A percentile compares a stretch with the other conserved stretches of the same genome.
phyloP scores from a whole-genome alignment of 2,113 vertebrate genomes.

The Terrapene triunguis region DNA sequence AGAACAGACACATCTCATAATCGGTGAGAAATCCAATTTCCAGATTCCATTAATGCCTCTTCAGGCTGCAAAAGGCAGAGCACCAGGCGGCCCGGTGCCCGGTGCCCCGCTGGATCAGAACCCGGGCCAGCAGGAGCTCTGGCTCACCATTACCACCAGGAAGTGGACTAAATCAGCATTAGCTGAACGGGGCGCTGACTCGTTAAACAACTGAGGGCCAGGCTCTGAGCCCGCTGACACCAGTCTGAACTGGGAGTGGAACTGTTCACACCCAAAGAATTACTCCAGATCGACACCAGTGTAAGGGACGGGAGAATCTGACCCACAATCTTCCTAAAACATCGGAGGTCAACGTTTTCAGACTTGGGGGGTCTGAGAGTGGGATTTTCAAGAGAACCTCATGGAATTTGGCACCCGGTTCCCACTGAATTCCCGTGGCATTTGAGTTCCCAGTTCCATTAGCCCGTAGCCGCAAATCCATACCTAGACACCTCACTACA shows the following conservation, averaged over 20 bases:
- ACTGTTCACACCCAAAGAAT: neutral
- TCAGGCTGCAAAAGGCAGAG: neutral
- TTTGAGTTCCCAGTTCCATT: neutral
- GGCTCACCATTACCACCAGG: neutral
- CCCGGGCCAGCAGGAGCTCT: neutral
- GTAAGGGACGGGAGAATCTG: neutral
- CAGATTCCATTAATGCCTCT: conserved; percentile 35
- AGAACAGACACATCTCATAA: conserved; percentile 79
- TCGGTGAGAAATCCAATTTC: conserved; percentile 78
- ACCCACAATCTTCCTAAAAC: neutral
- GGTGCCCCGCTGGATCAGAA: neutral
- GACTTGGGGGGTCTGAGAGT: neutral
- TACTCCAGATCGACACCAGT: neutral
- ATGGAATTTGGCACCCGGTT: neutral
- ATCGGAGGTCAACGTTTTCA: neutral
- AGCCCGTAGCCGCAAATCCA: neutral
- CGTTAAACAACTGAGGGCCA: neutral
- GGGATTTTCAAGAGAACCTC: neutral
- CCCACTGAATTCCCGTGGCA: neutral
- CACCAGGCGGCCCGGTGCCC: neutral
- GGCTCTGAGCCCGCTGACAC: neutral
- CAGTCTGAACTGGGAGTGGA: neutral
- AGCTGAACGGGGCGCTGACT: neutral
- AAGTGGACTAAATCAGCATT: neutral
- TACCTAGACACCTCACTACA: neutral